phyloP scores from a whole-genome alignment of 2,113 vertebrate species.

The Isichthys henryi region DNA sequence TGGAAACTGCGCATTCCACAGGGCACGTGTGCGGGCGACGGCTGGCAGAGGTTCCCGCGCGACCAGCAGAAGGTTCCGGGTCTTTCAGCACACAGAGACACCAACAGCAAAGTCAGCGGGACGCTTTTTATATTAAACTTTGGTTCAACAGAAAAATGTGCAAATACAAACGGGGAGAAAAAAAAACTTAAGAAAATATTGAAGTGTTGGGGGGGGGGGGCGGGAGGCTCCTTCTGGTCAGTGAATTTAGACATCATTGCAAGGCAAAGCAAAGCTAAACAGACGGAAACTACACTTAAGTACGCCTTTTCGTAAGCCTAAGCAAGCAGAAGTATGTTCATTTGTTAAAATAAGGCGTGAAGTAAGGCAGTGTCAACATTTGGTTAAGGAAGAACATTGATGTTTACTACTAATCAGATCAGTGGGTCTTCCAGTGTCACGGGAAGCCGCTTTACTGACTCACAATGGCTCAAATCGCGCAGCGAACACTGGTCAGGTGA shows the following conservation, averaged over 20 bases:
- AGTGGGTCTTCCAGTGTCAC: not conserved
- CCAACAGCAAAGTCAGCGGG: not conserved
- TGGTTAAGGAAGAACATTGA: not conserved
- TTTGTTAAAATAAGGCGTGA: not conserved
- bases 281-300: not conserved
- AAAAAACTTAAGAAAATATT: not conserved
- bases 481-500: not conserved
- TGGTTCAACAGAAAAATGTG: not conserved
- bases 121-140: slow-evolving; percentile 1
- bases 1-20: not conserved
- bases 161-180: not conserved
- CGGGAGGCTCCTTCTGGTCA: not conserved
- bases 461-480: not conserved
- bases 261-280: not conserved
- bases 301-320: not conserved
- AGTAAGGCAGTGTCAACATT: not conserved
- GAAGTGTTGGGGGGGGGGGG: too few relatives aligned
- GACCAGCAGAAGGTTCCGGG: not conserved
- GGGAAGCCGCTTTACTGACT: not conserved
- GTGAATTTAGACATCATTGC: not conserved
- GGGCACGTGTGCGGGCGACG: not conserved
- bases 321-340: not conserved
- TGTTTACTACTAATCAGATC: not conserved
- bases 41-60: not conserved
- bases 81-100: not conserved